phyloP scores from a whole-genome alignment of 2,797 vertebrate genomes.

The Graptemys geographica region DNA sequence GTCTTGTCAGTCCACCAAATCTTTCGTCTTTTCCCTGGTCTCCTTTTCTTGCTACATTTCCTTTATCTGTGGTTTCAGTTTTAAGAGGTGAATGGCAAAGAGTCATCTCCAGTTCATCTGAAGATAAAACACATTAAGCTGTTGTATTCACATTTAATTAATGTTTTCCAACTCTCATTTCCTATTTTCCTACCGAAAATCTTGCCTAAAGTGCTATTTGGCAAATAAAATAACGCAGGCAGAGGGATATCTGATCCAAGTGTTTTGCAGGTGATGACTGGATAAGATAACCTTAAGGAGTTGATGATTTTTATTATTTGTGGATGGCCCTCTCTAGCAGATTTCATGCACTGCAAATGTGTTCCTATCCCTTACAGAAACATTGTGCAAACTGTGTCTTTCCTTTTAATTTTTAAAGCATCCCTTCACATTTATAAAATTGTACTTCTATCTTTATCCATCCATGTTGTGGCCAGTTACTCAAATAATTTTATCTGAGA shows the following conservation, averaged over 20 bases:
- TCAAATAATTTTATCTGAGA: background rate
- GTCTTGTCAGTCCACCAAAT: constrained; percentile 65
- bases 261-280: constrained; percentile 68
- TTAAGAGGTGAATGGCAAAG: constrained; percentile 71
- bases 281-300: constrained; percentile 68
- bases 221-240: constrained; percentile 74
- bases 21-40: constrained; percentile 65
- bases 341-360: constrained; percentile 47
- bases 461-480: background rate
- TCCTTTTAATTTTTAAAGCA: constrained; percentile 56
- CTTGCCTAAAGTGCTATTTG: constrained; percentile 72
- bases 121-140: constrained; percentile 76
- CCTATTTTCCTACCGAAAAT: constrained; percentile 71
- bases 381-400: constrained; percentile 54
- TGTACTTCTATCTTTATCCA: constrained; percentile 60
- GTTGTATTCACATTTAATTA: constrained; percentile 78
- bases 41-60: constrained; percentile 66
- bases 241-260: constrained; percentile 72
- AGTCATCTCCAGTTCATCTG: constrained; percentile 74
- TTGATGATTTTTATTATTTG: constrained; percentile 73
- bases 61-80: constrained; percentile 71
- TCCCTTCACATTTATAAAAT: background rate
- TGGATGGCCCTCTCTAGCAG: constrained; percentile 31
- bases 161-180: constrained; percentile 78
- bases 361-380: constrained; percentile 51